Evolutionary conservation across 2,797 vertebrate species (phyloP).

Genomic region (Gambelia wislizenii): DNA sequence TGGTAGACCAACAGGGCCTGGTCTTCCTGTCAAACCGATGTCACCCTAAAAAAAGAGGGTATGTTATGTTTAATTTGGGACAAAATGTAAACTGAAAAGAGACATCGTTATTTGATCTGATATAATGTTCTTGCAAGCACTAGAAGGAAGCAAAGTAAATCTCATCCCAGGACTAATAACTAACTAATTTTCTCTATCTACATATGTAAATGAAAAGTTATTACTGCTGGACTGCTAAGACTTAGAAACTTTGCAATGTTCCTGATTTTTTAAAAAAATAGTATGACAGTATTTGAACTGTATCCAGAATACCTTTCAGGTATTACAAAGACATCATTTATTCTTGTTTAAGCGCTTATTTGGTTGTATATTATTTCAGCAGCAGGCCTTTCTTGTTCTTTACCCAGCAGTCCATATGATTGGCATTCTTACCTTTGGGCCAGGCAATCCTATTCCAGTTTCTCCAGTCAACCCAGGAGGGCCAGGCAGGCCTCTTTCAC

Average conservation of each 20-base stretch:
- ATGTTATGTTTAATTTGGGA: conserved; percentile 21
- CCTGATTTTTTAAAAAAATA: not conserved
- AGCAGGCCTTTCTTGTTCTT: not conserved
- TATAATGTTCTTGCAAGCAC: not conserved
- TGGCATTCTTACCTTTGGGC: conserved; percentile 84
- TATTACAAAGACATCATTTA: conserved; percentile 40
- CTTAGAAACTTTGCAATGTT: not conserved
- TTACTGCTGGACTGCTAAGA: not conserved
- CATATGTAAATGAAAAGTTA: not conserved
- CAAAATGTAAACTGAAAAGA: conserved; percentile 9
- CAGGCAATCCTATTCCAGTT: conserved; percentile 87
- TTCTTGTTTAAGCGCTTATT: conserved; percentile 29
- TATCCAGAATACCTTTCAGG: conserved; percentile 34
- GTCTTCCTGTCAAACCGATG: conserved; percentile 85
- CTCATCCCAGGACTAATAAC: not conserved
- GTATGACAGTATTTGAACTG: conserved; percentile 35
- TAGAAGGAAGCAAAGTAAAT: conserved; percentile 31
- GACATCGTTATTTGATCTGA: conserved; percentile 5
- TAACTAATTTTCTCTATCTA: not conserved
- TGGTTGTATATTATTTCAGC: conserved; percentile 15
- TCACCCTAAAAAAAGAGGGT: conserved; percentile 84
- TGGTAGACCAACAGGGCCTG: conserved; percentile 85
- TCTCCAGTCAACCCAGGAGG: conserved; percentile 89
- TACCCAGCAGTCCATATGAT: conserved; percentile 6
- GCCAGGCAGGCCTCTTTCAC: conserved; percentile 86